Evolutionary conservation across 1,140 invertebrate genomes (phyloP), one percentile per base, ranked within the genome.

Genomic region (Manduca sexta): DNA sequence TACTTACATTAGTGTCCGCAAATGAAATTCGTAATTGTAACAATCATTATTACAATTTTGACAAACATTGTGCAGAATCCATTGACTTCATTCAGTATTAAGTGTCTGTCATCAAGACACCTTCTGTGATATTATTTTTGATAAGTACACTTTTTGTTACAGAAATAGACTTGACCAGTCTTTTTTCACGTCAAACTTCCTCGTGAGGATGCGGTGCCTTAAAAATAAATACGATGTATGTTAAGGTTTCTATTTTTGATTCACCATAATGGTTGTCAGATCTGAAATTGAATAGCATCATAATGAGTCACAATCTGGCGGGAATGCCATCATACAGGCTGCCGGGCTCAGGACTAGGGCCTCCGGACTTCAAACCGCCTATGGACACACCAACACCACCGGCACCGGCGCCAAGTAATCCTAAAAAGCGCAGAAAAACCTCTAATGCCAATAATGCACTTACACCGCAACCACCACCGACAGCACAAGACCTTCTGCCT

Each of bases 401-500:
- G 18, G 84, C 88, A 41, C 88, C 88, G 50, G 89, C 89, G 50
- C 89, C 89, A 37, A 89, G 88, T 60, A 92, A 91, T 77, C 90
- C 91, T 30, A 92, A 92, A 68, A 92, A 91, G 73, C 70, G 90
- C 49, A 87, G 91, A 73, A 91, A 91, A 89, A 92, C 90, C 57
- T 88, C 88, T 29, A 89, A 88, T 81, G 87, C 87, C 13, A 83
- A 88, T 72, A 71, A 88, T 88, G 87, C 89, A 56, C 85, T 89
- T 67, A 78, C 84, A 30, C 72, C 88, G 30, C 86, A 89, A 40
- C 88, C 88, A 60, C 88, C 89, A 30, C 88, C 90, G 5, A 89
- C 90, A 41, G 89, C 89, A 56, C 89, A 93, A 65, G 91, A 94
- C 84, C 91, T 96, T 70, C 81, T 96, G 52, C 87, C 94, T 49